Evolutionary conservation across 2,888 invertebrate genomes (phyloP), one percentile per base, ranked within the genome.

Genomic region (Acanthosoma haemorrhoidale): DNA sequence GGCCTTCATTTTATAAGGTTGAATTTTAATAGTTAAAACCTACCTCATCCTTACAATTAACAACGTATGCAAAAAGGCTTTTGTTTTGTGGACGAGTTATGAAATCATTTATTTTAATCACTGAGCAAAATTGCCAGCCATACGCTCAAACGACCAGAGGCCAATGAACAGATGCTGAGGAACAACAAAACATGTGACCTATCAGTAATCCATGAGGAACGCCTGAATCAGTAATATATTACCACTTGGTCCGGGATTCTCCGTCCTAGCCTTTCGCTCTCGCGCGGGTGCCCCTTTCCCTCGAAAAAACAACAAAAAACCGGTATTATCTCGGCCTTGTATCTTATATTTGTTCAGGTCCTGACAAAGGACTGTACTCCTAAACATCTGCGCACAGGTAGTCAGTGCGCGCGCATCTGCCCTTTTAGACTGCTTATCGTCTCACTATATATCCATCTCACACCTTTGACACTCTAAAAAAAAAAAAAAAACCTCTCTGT

Each of bases 311-410:
- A 51, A 51, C 51, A 13, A 6, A 29, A n/a, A n/a, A n/a, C n/a
- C 36, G 36, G 59, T 16, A 25, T 41, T 41, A 64, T 64, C 64
- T 64, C 21, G 29, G 29, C 39, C 29, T 38, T 41, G 38, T 64
- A 64, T 64, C 64, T 64, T 18, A 41, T 64, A 64, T 64, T 64
- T 64, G 64, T 64, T 64, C 64, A 64, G 64, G 64, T 31, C 29
- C 41, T 64, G 64, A 64, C 64, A 64, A 64, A 36, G 64, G 61
- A 21, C 61, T 11, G 25, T 25, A 21, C 51, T n/a, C n/a, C 29
- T 38, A 4, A 64, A 64, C 64, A 64, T 64, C 64, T 64, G 64
- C 64, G 64, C 64, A 41, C 64, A 64, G 64, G 64, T 64, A 64
- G 64, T 15, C 59, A n/a, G 5, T 16, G 34, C 34, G 15, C 39